phyloP scores from a whole-genome alignment of 2,113 vertebrate genomes.

The Ciconia boyciana region DNA sequence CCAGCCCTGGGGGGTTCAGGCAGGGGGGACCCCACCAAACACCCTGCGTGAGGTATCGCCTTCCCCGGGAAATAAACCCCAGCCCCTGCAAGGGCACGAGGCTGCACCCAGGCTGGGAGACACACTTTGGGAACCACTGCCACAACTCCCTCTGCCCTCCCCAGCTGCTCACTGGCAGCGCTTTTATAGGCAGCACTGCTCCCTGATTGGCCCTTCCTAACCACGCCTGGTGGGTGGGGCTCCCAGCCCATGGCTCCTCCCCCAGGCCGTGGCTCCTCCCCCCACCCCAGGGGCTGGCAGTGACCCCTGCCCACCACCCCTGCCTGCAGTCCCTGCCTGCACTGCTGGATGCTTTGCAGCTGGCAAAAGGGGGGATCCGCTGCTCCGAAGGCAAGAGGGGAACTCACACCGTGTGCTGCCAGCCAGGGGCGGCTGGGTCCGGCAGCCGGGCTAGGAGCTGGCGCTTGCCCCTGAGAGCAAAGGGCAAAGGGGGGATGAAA shows the following conservation, averaged over 20 bases:
- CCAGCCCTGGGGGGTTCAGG: not conserved
- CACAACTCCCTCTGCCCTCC: not conserved
- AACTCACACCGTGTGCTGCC: not conserved
- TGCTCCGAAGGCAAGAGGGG: not conserved
- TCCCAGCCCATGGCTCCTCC: not conserved
- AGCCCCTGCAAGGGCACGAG: rapidly evolving
- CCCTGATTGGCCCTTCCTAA: not conserved
- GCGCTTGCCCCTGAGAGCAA: rapidly evolving
- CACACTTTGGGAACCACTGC: rapidly evolving
- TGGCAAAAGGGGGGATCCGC: not conserved
- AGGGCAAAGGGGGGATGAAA: not conserved
- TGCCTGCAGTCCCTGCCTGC: not conserved
- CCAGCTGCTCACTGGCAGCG: not conserved
- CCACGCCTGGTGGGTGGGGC: not conserved
- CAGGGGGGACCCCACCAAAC: not conserved
- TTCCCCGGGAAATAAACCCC: not conserved
- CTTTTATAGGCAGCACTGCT: not conserved
- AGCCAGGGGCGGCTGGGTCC: not conserved
- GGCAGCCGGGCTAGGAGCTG: not conserved
- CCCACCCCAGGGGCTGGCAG: not conserved
- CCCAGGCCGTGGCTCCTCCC: not conserved
- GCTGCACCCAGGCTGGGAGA: not conserved
- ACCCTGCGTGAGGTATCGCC: rapidly evolving
- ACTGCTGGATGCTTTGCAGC: not conserved
- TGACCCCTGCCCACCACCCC: not conserved